phyloP scores from a whole-genome alignment of 2,888 invertebrate genomes.

The Drosophila prolongata region DNA sequence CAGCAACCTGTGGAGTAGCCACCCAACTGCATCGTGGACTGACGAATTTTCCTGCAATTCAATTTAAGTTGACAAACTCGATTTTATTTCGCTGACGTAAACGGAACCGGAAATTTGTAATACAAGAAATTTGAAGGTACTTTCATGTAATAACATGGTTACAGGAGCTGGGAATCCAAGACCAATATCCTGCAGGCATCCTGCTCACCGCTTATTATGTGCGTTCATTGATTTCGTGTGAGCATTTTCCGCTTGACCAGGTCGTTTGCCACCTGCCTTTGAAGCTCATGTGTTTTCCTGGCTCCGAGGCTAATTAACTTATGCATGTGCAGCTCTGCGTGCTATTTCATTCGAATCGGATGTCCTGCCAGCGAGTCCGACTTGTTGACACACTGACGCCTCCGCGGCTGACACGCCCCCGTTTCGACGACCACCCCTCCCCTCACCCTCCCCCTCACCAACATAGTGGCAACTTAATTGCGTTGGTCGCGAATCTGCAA shows the following conservation, averaged over 20 bases:
- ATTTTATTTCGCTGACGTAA: not conserved
- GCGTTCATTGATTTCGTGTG: constrained; percentile 1
- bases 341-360: constrained; percentile 2
- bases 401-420: not conserved
- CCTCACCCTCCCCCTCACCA: not conserved
- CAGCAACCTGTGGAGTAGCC: no score
- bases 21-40: not conserved
- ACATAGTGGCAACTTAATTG: not conserved
- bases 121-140: not conserved
- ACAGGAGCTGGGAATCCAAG: not conserved
- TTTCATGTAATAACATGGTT: not conserved
- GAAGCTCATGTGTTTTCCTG: not conserved
- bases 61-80: not conserved
- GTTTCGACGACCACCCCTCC: not conserved
- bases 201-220: constrained; percentile 3
- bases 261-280: not conserved
- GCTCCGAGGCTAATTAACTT: constrained; percentile 9
- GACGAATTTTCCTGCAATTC: not conserved
- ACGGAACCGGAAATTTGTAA: constrained; percentile 4
- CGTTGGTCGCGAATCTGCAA: constrained; percentile 1
- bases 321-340: not conserved
- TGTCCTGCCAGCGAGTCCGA: not conserved
- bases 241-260: no score
- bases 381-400: constrained; percentile 3
- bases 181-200: not conserved